A percentile compares a stretch with the other conserved stretches of the same genome.
Evolutionary conservation across 2,113 vertebrate genomes (phyloP).

Genomic region (Thamnaconus septentrionalis): DNA sequence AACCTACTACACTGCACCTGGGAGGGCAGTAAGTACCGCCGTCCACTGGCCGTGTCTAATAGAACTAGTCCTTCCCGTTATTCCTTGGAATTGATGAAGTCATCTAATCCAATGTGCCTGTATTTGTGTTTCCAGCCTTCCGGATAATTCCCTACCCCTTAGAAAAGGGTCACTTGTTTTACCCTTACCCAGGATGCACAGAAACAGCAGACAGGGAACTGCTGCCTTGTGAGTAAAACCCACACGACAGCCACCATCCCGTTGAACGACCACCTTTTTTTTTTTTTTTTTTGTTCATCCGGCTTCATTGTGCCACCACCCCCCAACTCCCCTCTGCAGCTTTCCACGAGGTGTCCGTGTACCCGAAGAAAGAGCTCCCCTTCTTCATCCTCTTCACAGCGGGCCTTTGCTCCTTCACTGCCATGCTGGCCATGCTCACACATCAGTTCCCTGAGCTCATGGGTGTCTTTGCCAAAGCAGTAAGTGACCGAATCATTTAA

Average conservation of each 20-base stretch:
- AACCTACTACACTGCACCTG: constrained; percentile 97
- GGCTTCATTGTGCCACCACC: background rate
- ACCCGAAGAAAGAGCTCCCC: constrained; percentile 98
- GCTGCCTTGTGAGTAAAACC: constrained; percentile 86
- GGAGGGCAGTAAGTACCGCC: constrained; percentile 92
- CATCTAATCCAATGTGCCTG: background rate
- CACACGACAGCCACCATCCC: background rate
- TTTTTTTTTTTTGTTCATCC: background rate
- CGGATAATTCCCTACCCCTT: constrained; percentile 97
- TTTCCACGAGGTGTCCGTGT: constrained; percentile 98
- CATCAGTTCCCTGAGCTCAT: constrained; percentile 99
- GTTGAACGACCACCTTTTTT: too few species aligned
- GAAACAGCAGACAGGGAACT: constrained; percentile 97
- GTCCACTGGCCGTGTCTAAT: too few species aligned
- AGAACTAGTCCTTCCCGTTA: too few species aligned
- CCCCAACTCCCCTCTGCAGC: constrained; percentile 66
- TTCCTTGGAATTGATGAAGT: too few species aligned
- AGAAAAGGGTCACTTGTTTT: constrained; percentile 98
- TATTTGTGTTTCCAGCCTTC: constrained; percentile 80
- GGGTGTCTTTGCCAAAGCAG: constrained; percentile 94
- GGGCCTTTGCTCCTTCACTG: constrained; percentile 96
- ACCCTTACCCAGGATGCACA: constrained; percentile 97
- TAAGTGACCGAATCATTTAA: constrained; percentile 44
- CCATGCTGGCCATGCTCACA: constrained; percentile 96
- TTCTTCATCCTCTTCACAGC: constrained; percentile 99